Evolutionary conservation across 2,888 invertebrate genomes (phyloP).

Genomic region (Cyclophora punctaria): DNA sequence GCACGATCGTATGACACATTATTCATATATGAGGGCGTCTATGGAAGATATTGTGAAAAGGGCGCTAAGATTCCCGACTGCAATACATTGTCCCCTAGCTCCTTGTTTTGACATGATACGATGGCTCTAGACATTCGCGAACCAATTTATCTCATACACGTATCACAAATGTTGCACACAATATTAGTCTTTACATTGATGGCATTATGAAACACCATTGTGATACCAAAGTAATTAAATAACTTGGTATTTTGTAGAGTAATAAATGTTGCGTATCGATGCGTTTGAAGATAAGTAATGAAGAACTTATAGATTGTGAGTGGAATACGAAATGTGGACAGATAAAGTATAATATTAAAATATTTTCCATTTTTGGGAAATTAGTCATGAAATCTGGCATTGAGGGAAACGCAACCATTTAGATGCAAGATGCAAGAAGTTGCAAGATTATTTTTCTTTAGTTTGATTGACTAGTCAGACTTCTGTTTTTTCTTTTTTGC

Average conservation of each 20-base stretch:
- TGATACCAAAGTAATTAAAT: conserved; percentile 6
- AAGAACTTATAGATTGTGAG: conserved; percentile 61
- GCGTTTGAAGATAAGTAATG: conserved; percentile 73
- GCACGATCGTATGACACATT: conserved; percentile 69
- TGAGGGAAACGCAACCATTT: too few species aligned
- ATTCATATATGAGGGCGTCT: conserved; percentile 71
- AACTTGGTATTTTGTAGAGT: conserved; percentile 41
- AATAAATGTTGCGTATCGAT: conserved; percentile 74
- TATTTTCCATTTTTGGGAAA: too few species aligned
- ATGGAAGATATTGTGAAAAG: conserved; percentile 72
- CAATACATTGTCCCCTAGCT: conserved; percentile 65
- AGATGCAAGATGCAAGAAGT: too few species aligned
- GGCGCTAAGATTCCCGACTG: conserved; percentile 73
- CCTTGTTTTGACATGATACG: conserved; percentile 73
- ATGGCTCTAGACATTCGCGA: conserved; percentile 54
- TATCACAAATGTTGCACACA: neutral
- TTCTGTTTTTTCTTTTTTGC: too few species aligned
- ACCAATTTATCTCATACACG: conserved; percentile 29
- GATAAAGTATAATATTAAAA: conserved; percentile 25
- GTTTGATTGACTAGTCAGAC: too few species aligned
- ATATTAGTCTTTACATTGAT: conserved; percentile 19
- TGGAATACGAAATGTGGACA: conserved; percentile 47
- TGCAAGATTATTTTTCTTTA: too few species aligned
- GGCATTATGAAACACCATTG: conserved; percentile 7
- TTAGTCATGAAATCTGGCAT: too few species aligned